Conservation (phyloP, 2,888 invertebrate species). For the Drosophila cognata region DNA sequence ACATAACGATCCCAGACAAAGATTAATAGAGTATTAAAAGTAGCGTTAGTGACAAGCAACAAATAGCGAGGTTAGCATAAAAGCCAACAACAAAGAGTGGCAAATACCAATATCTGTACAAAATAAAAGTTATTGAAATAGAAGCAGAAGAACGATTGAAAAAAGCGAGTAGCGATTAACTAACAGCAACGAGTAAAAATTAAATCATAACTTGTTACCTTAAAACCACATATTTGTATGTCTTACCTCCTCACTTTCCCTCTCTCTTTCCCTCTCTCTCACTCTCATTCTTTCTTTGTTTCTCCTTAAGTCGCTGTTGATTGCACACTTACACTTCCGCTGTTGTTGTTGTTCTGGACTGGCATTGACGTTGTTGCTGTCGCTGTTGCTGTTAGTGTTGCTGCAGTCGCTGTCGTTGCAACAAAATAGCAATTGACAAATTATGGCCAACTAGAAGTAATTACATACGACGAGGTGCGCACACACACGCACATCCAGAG, state of each 20-base stretch:
- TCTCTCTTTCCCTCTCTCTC: not conserved
- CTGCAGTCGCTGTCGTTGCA: constrained; percentile 42
- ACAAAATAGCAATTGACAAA: constrained; percentile 80
- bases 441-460: constrained; percentile 79
- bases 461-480: constrained; percentile 65
- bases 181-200: not conserved
- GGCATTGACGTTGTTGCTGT: constrained; percentile 32
- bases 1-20: not conserved
- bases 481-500: constrained; percentile 27
- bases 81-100: not conserved
- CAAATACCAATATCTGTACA: not conserved
- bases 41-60: not conserved
- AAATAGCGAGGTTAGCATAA: constrained; percentile 3
- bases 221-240: not conserved
- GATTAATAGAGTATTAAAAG: not conserved
- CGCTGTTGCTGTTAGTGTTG: constrained; percentile 27
- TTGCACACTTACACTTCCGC: constrained; percentile 75
- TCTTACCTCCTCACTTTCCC: not conserved
- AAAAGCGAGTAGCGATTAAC: constrained; percentile 7
- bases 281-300: not conserved
- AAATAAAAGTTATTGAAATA: not conserved
- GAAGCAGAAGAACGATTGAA: not conserved
- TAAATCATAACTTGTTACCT: not conserved
- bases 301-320: constrained; percentile 7
- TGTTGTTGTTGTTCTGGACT: constrained; percentile 17